Base-by-base conservation (phyloP, 2,888 invertebrate species). In the Sesamia inferens region DNA sequence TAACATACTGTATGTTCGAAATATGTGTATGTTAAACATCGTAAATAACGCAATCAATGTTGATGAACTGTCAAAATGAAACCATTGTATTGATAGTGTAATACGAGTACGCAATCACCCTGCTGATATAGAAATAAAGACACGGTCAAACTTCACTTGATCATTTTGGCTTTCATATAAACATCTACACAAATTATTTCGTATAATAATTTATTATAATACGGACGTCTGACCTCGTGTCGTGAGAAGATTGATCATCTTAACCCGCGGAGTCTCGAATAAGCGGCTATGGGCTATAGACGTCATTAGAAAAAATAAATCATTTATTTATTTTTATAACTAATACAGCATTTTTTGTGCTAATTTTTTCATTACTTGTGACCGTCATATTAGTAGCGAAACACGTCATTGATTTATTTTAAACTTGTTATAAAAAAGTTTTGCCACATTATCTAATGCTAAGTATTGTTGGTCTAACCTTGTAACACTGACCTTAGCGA, bases 401-500 rank as follows among this genome's bases (percentile, higher is more conserved):
- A 39, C 22, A 69, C 76, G 68, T 78, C 57, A 81, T 65, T 75
- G 55, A 59, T 70, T 66, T 77, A 65, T 71, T 71, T 78, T 57
- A 51, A 78, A 62, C 14, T 61, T 10, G n/a, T 81, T 66, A 57
- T 14, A 24, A 54, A 74, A 76, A 71, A 59, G 44, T 79, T 68
- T 69, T 68, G 51, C 66, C 63, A 71, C 58, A 63, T 74, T 31
- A 59, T 70, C 51, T 54, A 71, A 48, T 22, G 16, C 31, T 70
- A 39, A 7, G 39, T 39, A 61, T 42, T 71, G 76, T 65, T 76
- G 75, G 79, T 78, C 84, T 72, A 75, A 70, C 81, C 84, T 86
- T 84, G 86, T 84, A 77, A 72, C 75, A 67, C 61, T 86, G 71
- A 86, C 79, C 78, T 75, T 69, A 81, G 19, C 47, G 11, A 19